Evolutionary conservation across 2,888 invertebrate species (phyloP).

Genomic region (Dasysyrphus albostriatus): DNA sequence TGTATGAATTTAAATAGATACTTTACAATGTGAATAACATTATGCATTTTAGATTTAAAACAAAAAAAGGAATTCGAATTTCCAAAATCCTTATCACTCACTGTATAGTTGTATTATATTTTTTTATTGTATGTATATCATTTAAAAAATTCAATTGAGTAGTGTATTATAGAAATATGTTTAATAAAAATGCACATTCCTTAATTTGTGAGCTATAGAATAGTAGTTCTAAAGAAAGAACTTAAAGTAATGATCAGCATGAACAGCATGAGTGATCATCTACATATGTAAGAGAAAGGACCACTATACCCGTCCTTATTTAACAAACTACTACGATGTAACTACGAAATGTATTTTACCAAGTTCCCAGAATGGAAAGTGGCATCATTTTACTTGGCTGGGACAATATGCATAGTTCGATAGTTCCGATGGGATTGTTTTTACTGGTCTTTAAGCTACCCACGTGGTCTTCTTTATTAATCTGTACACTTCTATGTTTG

Average conservation of each 20-base stretch:
- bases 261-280: background rate
- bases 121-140: background rate
- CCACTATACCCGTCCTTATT: background rate
- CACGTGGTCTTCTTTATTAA: too few species aligned
- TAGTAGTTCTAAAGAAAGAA: background rate
- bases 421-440: too few species aligned
- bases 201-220: background rate
- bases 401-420: too few species aligned
- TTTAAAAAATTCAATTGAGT: background rate
- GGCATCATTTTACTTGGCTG: too few species aligned
- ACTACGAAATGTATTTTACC: too few species aligned
- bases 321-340: background rate
- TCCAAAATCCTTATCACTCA: slow-evolving; percentile 29
- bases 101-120: slow-evolving; percentile 13
- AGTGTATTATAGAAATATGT: slow-evolving; percentile 4
- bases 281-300: background rate
- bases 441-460: too few species aligned
- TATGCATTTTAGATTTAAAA: slow-evolving; percentile 23
- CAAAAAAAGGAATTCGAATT: slow-evolving; percentile 22
- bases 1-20: slow-evolving; percentile 55
- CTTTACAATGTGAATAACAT: slow-evolving; percentile 35
- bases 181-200: background rate
- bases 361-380: too few species aligned
- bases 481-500: too few species aligned
- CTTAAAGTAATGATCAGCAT: background rate